Percentiles rank a stretch among this genome's conserved stretches.
These are phyloP conservation scores for Amblyteles armatorius DNA, from an alignment of 2,888 invertebrate species.

Conservation along the genomic window DNA sequence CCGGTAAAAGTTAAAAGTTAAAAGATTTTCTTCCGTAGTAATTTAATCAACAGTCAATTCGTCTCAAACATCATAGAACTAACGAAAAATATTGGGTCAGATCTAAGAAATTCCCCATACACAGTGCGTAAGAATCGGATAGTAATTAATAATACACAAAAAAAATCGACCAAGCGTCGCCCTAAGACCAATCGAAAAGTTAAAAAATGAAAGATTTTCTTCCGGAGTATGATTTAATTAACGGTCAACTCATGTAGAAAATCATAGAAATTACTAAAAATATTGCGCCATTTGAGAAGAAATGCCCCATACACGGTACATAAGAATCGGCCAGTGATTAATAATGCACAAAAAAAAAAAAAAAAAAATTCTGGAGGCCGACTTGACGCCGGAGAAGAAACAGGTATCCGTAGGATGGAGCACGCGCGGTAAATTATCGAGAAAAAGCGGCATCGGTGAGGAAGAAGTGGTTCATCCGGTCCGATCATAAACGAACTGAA, in stretches of 20 bases:
- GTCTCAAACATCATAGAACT: no score
- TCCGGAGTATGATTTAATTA: neutral
- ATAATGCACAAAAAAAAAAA: conserved; percentile 9
- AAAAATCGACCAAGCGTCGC: no score
- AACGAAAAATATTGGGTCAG: no score
- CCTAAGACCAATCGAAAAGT: no score
- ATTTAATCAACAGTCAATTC: no score
- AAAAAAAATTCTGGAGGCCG: neutral
- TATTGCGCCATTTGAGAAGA: neutral
- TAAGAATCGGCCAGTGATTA: neutral
- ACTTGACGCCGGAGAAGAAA: neutral
- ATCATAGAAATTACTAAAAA: neutral
- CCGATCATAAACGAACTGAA: conserved; percentile 32
- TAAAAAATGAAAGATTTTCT: no score
- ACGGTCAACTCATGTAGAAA: neutral
- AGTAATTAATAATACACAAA: no score
- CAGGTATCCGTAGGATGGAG: neutral
- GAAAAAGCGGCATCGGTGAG: conserved; percentile 11
- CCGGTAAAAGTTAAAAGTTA: no score
- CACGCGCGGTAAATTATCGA: neutral
- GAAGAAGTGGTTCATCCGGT: conserved; percentile 30
- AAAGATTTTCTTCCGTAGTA: no score
- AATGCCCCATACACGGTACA: neutral
- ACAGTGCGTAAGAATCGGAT: no score
- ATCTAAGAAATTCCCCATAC: no score